Evolutionary conservation across 2,113 vertebrate species (phyloP).

Genomic region (Brienomyrus brachyistius): DNA sequence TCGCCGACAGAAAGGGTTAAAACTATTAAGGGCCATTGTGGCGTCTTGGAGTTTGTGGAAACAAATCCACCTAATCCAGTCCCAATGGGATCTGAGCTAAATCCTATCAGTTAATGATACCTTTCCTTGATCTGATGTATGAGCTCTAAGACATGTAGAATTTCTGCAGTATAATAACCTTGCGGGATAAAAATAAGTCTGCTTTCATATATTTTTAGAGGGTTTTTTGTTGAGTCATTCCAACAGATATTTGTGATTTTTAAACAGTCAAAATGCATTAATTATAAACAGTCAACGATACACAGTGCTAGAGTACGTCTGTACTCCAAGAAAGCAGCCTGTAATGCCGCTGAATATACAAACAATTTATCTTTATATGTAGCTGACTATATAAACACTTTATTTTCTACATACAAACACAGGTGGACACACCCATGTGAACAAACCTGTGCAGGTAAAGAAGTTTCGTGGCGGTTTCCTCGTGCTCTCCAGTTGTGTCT

Average conservation of each 20-base stretch:
- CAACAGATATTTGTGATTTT: neutral
- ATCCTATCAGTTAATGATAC: constrained; percentile 31
- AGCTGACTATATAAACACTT: neutral
- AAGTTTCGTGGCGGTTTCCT: neutral
- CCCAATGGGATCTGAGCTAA: constrained; percentile 28
- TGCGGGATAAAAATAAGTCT: neutral
- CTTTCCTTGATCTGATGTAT: constrained; percentile 11
- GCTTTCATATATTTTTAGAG: neutral
- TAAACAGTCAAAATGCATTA: neutral
- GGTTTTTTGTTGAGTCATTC: neutral
- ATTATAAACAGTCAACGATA: neutral
- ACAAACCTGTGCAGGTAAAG: neutral
- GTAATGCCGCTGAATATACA: neutral
- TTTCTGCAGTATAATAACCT: constrained; percentile 3
- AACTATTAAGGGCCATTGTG: constrained; percentile 14
- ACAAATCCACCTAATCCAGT: constrained; percentile 27
- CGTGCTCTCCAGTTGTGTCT: constrained; percentile 1
- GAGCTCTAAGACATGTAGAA: constrained; percentile 25
- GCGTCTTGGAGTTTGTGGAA: constrained; percentile 16
- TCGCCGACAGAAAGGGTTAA: neutral
- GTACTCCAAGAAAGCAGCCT: neutral
- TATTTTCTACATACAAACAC: neutral
- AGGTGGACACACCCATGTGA: neutral
- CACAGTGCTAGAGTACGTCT: neutral
- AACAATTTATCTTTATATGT: too few species aligned